A percentile compares a stretch with the other conserved stretches of the same genome.
Evolutionary conservation across 2,888 invertebrate genomes (phyloP).

Genomic region (Agrenia bidenticulata): DNA sequence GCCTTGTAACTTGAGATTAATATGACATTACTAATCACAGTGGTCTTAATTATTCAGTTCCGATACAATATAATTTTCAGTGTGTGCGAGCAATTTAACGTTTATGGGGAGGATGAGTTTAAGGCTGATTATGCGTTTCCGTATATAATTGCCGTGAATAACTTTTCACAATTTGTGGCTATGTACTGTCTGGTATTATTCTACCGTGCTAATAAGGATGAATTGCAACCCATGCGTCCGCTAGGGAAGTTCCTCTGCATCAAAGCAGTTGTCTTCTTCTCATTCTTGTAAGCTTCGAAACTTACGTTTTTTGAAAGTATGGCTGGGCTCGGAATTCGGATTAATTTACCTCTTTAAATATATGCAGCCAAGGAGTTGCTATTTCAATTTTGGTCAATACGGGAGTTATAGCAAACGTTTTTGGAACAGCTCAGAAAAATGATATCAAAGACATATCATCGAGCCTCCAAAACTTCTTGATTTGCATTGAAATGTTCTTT

Average conservation of each 20-base stretch:
- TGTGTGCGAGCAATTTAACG: constrained; percentile 78
- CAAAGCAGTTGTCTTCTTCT: constrained; percentile 96
- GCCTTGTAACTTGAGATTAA: no score
- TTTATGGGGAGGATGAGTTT: constrained; percentile 91
- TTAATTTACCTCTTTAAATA: constrained; percentile 4
- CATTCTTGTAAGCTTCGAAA: constrained; percentile 82
- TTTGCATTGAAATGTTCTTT: constrained; percentile 97
- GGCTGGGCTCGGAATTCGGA: neutral
- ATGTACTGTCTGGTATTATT: constrained; percentile 96
- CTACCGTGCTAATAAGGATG: constrained; percentile 83
- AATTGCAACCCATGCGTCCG: constrained; percentile 88
- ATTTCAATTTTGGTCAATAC: constrained; percentile 83
- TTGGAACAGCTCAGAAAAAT: constrained; percentile 68
- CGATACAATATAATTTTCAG: constrained; percentile 62
- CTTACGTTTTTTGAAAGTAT: constrained; percentile 1
- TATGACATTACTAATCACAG: no score
- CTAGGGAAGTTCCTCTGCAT: constrained; percentile 94
- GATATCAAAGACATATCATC: constrained; percentile 74
- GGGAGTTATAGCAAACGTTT: constrained; percentile 74
- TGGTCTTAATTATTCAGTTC: no score
- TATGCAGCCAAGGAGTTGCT: constrained; percentile 82
- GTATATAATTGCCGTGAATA: constrained; percentile 83
- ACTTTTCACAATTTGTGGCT: constrained; percentile 90
- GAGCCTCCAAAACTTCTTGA: constrained; percentile 86
- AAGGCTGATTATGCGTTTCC: constrained; percentile 81